Evolutionary conservation across 2,797 vertebrate genomes (phyloP).

Genomic region (Phoebastria nigripes): DNA sequence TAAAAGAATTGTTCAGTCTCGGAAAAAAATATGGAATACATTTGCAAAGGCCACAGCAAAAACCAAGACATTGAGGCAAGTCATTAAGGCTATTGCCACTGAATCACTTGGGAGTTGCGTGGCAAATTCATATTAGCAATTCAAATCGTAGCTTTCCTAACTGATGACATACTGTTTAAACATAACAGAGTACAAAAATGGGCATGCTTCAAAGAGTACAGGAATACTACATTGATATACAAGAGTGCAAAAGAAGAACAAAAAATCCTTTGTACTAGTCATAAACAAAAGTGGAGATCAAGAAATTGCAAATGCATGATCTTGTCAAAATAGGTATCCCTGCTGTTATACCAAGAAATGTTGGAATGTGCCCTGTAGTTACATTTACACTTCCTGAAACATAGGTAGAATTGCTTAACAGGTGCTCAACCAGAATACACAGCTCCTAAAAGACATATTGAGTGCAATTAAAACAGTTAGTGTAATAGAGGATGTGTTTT

Average conservation of each 20-base stretch:
- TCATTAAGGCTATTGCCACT: neutral
- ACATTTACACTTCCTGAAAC: neutral
- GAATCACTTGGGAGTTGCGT: neutral
- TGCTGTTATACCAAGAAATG: neutral
- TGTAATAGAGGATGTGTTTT: neutral
- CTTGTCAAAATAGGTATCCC: neutral
- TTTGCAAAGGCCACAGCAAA: neutral
- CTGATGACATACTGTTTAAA: neutral
- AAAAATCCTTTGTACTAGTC: neutral
- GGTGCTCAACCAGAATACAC: neutral
- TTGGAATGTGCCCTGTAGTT: neutral
- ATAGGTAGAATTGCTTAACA: neutral
- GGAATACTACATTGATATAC: neutral
- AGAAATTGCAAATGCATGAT: neutral
- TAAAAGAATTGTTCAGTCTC: neutral
- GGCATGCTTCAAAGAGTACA: neutral
- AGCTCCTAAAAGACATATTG: neutral
- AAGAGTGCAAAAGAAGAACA: neutral
- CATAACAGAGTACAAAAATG: neutral
- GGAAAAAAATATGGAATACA: neutral
- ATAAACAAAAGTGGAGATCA: neutral
- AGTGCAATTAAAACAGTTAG: neutral
- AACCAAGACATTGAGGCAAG: neutral
- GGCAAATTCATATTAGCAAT: neutral
- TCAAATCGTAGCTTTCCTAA: constrained; percentile 21